A percentile compares a stretch with the other conserved stretches of the same genome.
Evolutionary conservation across 64 coral and sea anemone species (phyloP).

Genomic region (Montipora sp.): DNA sequence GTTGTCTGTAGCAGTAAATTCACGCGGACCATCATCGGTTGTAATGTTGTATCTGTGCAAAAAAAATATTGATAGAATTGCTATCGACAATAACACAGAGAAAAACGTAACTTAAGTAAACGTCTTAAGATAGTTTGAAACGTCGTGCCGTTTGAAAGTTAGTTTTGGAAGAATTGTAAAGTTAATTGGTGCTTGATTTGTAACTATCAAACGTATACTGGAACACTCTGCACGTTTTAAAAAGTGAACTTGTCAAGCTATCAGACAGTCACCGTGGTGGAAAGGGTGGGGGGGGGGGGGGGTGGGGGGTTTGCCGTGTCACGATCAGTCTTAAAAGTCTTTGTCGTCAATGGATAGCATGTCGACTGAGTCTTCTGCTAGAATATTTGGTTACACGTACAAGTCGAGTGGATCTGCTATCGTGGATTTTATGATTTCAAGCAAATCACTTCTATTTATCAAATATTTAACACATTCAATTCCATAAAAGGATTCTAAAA

Average conservation of each 20-base stretch:
- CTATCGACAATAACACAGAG: not conserved
- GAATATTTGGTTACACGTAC: conserved; percentile 1
- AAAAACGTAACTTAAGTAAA: not conserved
- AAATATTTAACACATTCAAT: no score
- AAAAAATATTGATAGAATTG: not conserved
- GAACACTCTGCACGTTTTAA: not conserved
- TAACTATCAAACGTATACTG: not conserved
- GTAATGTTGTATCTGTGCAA: conserved; percentile 36
- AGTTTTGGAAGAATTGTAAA: not conserved
- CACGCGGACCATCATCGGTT: conserved; percentile 20
- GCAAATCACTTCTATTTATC: no score
- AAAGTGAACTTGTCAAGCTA: not conserved
- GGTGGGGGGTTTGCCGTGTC: not conserved
- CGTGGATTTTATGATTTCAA: not conserved
- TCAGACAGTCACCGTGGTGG: not conserved
- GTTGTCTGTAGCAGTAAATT: conserved; percentile 6
- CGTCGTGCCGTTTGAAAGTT: not conserved
- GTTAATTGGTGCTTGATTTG: not conserved
- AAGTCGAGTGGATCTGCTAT: not conserved
- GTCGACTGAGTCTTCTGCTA: conserved; percentile 4
- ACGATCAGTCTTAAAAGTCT: not conserved
- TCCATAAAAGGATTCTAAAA: no score
- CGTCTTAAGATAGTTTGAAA: not conserved
- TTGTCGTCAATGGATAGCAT: conserved; percentile 4
- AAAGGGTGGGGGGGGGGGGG: not conserved